Percentiles rank a stretch among this genome's conserved stretches.
Evolutionary conservation across 2,113 vertebrate genomes (phyloP).

Genomic region (Lycaon pictus): DNA sequence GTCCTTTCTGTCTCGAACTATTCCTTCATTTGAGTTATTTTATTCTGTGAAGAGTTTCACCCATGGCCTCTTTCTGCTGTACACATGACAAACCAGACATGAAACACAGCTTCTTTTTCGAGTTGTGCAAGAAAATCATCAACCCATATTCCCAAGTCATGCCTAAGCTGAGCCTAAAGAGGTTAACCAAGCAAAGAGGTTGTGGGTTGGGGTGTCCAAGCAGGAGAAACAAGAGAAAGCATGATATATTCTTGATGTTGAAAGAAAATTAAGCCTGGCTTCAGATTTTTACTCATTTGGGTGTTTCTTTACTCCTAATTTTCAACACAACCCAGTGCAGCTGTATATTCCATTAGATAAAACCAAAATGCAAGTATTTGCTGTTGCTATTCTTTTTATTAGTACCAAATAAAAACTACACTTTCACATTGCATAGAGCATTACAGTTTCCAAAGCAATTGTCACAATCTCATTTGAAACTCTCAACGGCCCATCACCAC

Average conservation of each 20-base stretch:
- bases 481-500: background rate
- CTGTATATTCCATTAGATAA: background rate
- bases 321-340: background rate
- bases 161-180: background rate
- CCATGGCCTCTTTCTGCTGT: background rate
- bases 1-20: background rate
- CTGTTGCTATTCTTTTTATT: background rate
- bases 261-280: background rate
- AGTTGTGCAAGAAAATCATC: background rate
- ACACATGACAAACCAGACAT: background rate
- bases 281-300: background rate
- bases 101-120: background rate
- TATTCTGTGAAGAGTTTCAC: background rate
- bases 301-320: background rate
- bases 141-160: background rate
- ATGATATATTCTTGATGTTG: background rate
- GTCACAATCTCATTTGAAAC: background rate
- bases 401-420: background rate
- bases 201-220: background rate
- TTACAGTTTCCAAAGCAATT: background rate
- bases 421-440: background rate
- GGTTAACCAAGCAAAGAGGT: background rate
- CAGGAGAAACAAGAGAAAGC: background rate
- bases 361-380: background rate
- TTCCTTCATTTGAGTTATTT: background rate